These are phyloP conservation scores for Tangara arthus DNA, from an alignment of 2,797 vertebrate species.

Conservation along the genomic window DNA sequence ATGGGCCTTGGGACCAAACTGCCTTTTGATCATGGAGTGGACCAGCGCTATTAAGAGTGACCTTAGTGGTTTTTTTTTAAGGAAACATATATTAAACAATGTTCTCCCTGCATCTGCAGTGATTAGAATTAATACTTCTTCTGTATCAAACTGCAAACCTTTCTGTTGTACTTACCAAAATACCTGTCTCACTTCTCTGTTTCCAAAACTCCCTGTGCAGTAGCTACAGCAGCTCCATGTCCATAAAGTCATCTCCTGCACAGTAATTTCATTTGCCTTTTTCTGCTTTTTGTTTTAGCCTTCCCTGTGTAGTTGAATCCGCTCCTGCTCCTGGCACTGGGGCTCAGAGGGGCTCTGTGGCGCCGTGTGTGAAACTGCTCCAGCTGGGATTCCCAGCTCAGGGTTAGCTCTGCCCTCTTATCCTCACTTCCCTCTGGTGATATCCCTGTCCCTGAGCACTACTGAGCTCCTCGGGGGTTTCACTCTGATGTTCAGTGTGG, in stretches of 20 bases:
- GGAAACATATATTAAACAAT: neutral
- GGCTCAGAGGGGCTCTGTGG: neutral
- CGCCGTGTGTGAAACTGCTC: fast-evolving
- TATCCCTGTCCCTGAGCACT: neutral
- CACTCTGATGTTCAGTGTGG: neutral
- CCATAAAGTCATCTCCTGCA: neutral
- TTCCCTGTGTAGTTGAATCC: neutral
- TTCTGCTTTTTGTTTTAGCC: neutral
- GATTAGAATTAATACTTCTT: neutral
- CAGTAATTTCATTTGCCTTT: neutral
- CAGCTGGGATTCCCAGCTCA: neutral
- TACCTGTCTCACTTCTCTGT: neutral
- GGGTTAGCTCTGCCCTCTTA: neutral
- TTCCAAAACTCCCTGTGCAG: neutral
- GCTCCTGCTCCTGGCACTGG: neutral
- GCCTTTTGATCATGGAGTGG: neutral
- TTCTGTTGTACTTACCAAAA: neutral
- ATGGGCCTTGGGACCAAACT: neutral
- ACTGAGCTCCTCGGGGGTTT: neutral
- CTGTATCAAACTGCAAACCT: neutral
- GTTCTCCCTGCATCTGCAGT: neutral
- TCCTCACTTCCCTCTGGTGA: neutral
- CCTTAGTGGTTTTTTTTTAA: neutral
- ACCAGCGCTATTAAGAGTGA: neutral
- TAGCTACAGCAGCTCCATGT: neutral